phyloP scores from a whole-genome alignment of 2,113 vertebrate genomes.

The Montifringilla adamsi region DNA sequence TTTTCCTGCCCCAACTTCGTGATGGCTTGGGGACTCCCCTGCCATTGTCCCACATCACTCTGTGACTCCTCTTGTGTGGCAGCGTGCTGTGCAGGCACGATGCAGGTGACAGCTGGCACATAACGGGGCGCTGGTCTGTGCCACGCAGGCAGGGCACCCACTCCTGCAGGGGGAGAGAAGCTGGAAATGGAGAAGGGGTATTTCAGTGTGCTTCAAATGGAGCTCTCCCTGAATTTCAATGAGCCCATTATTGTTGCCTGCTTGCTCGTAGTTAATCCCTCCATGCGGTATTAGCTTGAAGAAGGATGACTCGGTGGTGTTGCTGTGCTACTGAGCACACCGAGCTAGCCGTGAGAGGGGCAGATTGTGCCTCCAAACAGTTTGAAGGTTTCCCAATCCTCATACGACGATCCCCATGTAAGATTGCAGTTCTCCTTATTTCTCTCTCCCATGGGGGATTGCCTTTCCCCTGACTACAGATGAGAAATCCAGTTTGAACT shows the following conservation, averaged over 20 bases:
- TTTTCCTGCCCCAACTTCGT: background rate
- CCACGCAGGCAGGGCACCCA: accelerated
- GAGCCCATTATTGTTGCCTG: background rate
- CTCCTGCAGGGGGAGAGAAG: background rate
- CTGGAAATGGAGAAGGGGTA: background rate
- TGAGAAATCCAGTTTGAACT: background rate
- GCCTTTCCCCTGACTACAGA: background rate
- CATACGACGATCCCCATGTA: accelerated
- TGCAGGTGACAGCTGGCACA: accelerated
- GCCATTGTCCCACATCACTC: background rate
- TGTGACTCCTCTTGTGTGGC: accelerated
- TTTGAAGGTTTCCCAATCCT: background rate
- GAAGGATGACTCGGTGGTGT: background rate
- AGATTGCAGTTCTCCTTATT: background rate
- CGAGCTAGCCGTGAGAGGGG: background rate
- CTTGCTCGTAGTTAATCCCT: background rate
- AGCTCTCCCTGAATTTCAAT: constrained; percentile 20
- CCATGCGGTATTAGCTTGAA: background rate
- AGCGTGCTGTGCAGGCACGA: accelerated
- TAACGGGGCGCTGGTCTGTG: accelerated
- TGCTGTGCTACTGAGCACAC: background rate
- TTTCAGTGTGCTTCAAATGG: background rate
- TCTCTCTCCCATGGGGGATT: background rate
- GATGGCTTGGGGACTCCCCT: background rate
- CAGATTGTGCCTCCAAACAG: background rate